A percentile compares a stretch with the other conserved stretches of the same genome.
Evolutionary conservation across 2,888 invertebrate genomes (phyloP).

Genomic region (Drosophila seclusa): DNA sequence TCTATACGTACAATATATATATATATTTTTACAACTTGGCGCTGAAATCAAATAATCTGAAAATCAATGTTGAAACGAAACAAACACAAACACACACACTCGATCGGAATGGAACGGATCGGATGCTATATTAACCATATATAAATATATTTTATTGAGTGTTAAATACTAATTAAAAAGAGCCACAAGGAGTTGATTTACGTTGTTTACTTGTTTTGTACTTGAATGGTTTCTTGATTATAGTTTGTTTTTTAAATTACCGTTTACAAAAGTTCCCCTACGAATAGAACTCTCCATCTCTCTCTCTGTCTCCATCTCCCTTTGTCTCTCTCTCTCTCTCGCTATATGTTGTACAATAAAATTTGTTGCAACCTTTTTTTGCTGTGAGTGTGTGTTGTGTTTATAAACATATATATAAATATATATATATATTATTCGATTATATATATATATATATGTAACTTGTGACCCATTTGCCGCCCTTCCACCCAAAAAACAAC

Average conservation of each 20-base stretch:
- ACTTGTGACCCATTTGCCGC: slow-evolving; percentile 45
- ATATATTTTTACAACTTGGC: slow-evolving; percentile 79
- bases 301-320: background rate
- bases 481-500: background rate
- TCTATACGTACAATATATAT: slow-evolving; percentile 56
- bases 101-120: slow-evolving; percentile 31
- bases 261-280: slow-evolving; percentile 3
- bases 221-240: slow-evolving; percentile 45
- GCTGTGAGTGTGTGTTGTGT: slow-evolving; percentile 39
- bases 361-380: slow-evolving; percentile 33
- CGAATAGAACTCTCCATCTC: slow-evolving; percentile 8
- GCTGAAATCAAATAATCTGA: slow-evolving; percentile 82
- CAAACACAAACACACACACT: slow-evolving; percentile 20
- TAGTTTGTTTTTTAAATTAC: slow-evolving; percentile 27
- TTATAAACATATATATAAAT: slow-evolving; percentile 17
- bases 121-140: slow-evolving; percentile 27
- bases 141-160: slow-evolving; percentile 42
- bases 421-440: slow-evolving; percentile 10
- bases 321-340: background rate
- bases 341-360: slow-evolving; percentile 8
- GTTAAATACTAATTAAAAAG: slow-evolving; percentile 49
- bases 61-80: slow-evolving; percentile 50
- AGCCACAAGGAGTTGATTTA: slow-evolving; percentile 39
- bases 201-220: slow-evolving; percentile 45
- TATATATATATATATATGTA: slow-evolving; percentile 2